A percentile compares a stretch with the other conserved stretches of the same genome.
Conservation (phyloP, 1,140 invertebrate genomes). For the Melipona quadrifasciata region DNA sequence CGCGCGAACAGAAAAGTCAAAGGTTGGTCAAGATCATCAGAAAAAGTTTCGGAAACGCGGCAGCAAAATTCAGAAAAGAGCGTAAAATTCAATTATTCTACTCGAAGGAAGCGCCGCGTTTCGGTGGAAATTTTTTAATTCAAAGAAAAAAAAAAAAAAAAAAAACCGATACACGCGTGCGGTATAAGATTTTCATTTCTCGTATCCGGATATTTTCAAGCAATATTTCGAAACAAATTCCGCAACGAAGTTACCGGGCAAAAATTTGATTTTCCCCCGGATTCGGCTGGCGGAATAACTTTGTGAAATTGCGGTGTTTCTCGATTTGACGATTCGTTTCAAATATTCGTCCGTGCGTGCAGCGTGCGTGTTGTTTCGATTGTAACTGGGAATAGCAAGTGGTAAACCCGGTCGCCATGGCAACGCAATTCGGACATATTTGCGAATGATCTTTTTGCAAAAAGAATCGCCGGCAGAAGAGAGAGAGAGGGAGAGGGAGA, state of each 20-base stretch:
- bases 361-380: neutral
- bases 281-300: neutral
- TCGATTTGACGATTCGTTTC: neutral
- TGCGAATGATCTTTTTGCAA: neutral
- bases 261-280: neutral
- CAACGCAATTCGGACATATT: neutral
- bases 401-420: neutral
- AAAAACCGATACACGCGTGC: neutral
- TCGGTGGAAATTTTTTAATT: too few species aligned
- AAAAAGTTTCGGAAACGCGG: too few species aligned
- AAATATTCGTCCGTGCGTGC: neutral
- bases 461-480: slow-evolving; percentile 7
- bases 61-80: too few species aligned
- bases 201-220: neutral
- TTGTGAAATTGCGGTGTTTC: neutral
- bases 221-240: neutral
- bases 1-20: too few species aligned
- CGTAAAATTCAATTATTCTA: too few species aligned
- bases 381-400: neutral
- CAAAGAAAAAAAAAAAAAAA: too few species aligned
- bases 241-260: neutral
- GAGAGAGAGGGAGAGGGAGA: too few species aligned
- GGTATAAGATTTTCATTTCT: neutral
- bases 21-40: too few species aligned
- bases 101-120: too few species aligned